Percentiles rank a stretch among this genome's conserved stretches.
phyloP scores from a whole-genome alignment of 2,113 vertebrate species.

The Brachypodius melanocephalos region DNA sequence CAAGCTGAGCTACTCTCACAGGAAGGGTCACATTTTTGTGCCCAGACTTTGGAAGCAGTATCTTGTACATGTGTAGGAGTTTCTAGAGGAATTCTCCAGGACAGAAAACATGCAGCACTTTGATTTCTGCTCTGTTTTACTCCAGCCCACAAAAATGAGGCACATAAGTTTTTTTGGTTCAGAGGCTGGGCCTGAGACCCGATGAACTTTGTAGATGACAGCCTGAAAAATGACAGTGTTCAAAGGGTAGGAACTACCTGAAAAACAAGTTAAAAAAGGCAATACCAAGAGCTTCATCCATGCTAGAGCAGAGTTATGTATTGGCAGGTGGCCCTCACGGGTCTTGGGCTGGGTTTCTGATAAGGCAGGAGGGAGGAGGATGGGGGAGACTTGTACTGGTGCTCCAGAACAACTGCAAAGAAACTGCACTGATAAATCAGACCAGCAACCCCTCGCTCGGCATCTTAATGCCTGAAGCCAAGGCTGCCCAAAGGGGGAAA shows the following conservation, averaged over 20 bases:
- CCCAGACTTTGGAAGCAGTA: background rate
- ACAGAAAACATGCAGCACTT: background rate
- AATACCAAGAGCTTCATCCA: background rate
- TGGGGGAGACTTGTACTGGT: background rate
- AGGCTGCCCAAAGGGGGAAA: background rate
- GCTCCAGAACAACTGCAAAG: background rate
- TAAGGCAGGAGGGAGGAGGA: background rate
- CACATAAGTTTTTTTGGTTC: background rate
- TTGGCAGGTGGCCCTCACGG: background rate
- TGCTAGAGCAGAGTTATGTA: background rate
- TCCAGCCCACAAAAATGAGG: background rate
- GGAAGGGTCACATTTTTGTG: background rate
- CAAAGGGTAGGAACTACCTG: conserved; percentile 31
- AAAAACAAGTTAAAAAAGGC: conserved; percentile 46
- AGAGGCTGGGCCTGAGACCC: background rate
- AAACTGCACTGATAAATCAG: background rate
- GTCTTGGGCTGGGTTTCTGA: background rate
- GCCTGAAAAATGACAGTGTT: conserved; percentile 1
- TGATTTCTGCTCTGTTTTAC: background rate
- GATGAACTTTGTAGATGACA: background rate
- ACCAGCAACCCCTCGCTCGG: background rate
- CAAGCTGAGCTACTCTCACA: background rate
- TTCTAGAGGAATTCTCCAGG: background rate
- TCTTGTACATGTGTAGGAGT: background rate
- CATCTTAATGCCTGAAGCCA: background rate